Base-by-base conservation (phyloP, 2,888 invertebrate species). In the Parascotia fuliginaria region DNA sequence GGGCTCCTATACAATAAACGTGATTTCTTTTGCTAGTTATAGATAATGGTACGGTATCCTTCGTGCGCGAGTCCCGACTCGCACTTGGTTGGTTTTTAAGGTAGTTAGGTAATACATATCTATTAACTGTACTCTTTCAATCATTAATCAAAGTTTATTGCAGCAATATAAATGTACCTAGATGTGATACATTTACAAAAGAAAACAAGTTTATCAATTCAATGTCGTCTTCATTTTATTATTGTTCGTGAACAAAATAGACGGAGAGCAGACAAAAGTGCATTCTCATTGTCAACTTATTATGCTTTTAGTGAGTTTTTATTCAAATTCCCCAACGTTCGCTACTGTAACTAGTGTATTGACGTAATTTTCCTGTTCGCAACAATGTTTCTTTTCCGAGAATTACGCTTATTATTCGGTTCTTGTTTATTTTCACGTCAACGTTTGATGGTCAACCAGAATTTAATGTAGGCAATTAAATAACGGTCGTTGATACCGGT, bases 391-490 rank as follows among this genome's bases (percentile, higher is more conserved):
- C 12, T 56, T 55, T 66, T 49, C 60, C 40, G 39, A 61, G 64
- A 64, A 71, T 40, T 40, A 24, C 31, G 6, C 31, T 55, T 60
- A 67, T 65, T 48, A 38, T 36, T 46, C 31, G 40, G 33, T 44
- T 54, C 34, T 55, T 39, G 55, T 64, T 70, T 64, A 56, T 65
- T 62, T 58, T 53, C 45, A 36, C 34, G 4, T 29, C 36, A 47
- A 52, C 39, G 41, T 42, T 29, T 36, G 55, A 42, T 45, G 14
- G 32, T 41, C 32, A 55, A 49, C 55, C 59, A 58, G 61, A 52
- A 59, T 49, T 61, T 70, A 53, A 59, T 61, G 54, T 58, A 58
- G 52, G 41, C 60, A 61, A 68, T 68, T 60, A 63, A 63, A 54
- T 66, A 59, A 58, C 67, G 54, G 61, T 60, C 56, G 58, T 53